Conservation (phyloP, 2,888 invertebrate genomes). For the Papilio elwesi region DNA sequence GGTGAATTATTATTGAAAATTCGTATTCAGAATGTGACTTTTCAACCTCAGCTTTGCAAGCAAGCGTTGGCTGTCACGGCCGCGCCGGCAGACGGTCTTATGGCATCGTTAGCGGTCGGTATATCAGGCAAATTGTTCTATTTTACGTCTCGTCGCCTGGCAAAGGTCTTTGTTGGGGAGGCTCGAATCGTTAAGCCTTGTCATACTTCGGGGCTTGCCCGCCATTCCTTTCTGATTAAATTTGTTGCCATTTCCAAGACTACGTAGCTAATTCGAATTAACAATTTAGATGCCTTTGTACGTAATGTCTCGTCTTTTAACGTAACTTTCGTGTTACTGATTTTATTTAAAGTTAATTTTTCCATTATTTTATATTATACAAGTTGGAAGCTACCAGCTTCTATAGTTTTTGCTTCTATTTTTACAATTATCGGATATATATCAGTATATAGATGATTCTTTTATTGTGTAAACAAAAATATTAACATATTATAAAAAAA, state of each 20-base stretch:
- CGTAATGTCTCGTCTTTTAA: conserved; percentile 9
- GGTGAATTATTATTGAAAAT: conserved; percentile 17
- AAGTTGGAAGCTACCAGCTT: conserved; percentile 7
- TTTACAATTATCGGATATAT: too few relatives aligned
- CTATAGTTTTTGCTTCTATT: too few relatives aligned
- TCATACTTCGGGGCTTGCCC: conserved; percentile 33
- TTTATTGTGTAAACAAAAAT: too few relatives aligned
- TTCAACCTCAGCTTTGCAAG: conserved; percentile 13
- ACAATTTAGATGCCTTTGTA: conserved; percentile 19
- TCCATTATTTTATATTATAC: background rate
- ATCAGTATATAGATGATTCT: too few relatives aligned
- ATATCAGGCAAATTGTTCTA: conserved; percentile 45
- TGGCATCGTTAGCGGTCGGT: conserved; percentile 44
- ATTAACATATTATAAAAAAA: too few relatives aligned
- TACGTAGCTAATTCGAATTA: conserved; percentile 34
- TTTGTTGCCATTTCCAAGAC: conserved; percentile 38
- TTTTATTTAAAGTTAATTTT: conserved; percentile 15
- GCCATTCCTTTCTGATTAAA: conserved; percentile 38
- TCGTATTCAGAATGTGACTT: conserved; percentile 27
- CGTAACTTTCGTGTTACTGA: conserved; percentile 1
- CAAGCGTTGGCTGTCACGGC: conserved; percentile 39
- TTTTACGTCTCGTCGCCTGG: conserved; percentile 44
- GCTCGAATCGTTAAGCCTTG: conserved; percentile 36
- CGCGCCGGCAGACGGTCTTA: conserved; percentile 39
- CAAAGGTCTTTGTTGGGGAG: conserved; percentile 40